Evolutionary conservation across 2,888 invertebrate genomes (phyloP).

Genomic region (Agrochola litura): DNA sequence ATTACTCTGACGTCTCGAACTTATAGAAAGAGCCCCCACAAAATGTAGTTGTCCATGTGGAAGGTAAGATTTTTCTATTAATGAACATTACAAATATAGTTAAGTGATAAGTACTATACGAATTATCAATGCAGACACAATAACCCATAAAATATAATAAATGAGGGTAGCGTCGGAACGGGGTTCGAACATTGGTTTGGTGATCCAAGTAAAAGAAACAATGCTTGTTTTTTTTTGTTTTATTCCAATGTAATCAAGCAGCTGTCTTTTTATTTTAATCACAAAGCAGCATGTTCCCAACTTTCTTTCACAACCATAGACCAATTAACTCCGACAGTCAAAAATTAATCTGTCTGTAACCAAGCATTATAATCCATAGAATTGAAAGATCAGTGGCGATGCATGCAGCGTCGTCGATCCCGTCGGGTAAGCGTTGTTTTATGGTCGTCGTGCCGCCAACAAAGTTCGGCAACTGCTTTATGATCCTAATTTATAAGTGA

Average conservation of each 20-base stretch:
- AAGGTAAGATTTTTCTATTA: background rate
- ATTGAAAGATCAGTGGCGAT: conserved; percentile 83
- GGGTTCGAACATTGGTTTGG: background rate
- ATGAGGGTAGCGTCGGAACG: background rate
- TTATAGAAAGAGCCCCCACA: background rate
- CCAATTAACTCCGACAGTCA: background rate
- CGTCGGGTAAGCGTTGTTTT: conserved; percentile 87
- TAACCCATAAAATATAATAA: too few relatives aligned
- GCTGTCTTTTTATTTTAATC: background rate
- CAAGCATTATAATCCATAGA: conserved; percentile 72
- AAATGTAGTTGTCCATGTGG: background rate
- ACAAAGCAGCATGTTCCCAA: background rate
- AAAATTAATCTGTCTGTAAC: conserved; percentile 47
- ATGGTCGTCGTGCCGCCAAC: conserved; percentile 88
- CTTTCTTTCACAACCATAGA: conserved; percentile 4
- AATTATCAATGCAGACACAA: background rate
- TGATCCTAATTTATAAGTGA: conserved; percentile 91
- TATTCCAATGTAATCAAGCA: background rate
- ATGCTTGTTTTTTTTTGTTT: conserved; percentile 1
- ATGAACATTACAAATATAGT: background rate
- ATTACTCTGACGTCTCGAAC: background rate
- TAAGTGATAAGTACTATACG: background rate
- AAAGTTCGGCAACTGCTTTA: conserved; percentile 90
- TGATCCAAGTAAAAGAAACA: background rate
- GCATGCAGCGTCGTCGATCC: conserved; percentile 75